Percentiles rank a stretch among this genome's conserved stretches.
Conservation (phyloP, 2,797 vertebrate species). For the Stomatorhinus walkeri region DNA sequence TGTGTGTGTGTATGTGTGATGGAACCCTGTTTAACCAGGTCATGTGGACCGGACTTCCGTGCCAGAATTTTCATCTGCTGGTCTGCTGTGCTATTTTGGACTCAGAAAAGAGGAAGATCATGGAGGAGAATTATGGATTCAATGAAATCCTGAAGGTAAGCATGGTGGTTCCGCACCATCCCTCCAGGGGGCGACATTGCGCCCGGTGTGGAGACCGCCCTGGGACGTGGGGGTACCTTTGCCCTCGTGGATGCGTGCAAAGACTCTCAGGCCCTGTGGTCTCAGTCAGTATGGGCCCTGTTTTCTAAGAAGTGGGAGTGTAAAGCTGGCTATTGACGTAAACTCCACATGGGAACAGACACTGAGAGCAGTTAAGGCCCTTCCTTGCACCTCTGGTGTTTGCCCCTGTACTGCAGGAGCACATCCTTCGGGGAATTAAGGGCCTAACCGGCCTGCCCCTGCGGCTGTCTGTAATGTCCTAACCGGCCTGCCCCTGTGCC, state of each 20-base stretch:
- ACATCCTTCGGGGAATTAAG: neutral
- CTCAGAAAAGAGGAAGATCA: slow-evolving; percentile 78
- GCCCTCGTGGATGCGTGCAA: neutral
- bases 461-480: too few species aligned
- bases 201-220: neutral
- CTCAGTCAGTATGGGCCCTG: neutral
- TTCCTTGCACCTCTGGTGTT: neutral
- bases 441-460: too few species aligned
- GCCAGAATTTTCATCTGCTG: slow-evolving; percentile 93
- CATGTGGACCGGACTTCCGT: slow-evolving; percentile 91
- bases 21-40: slow-evolving; percentile 58
- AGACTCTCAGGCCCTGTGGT: neutral
- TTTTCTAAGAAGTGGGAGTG: neutral
- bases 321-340: neutral
- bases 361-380: neutral
- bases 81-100: slow-evolving; percentile 94
- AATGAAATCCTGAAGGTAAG: slow-evolving; percentile 94
- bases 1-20: neutral
- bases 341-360: neutral
- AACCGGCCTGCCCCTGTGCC: too few species aligned
- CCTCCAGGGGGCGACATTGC: neutral
- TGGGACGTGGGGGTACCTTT: neutral
- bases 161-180: too few species aligned
- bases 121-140: slow-evolving; percentile 93
- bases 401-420: neutral